A percentile compares a stretch with the other conserved stretches of the same genome.
These are phyloP conservation scores for Mormyrops attenuatus DNA, from an alignment of 2,797 vertebrate genomes.

Conservation along the genomic window DNA sequence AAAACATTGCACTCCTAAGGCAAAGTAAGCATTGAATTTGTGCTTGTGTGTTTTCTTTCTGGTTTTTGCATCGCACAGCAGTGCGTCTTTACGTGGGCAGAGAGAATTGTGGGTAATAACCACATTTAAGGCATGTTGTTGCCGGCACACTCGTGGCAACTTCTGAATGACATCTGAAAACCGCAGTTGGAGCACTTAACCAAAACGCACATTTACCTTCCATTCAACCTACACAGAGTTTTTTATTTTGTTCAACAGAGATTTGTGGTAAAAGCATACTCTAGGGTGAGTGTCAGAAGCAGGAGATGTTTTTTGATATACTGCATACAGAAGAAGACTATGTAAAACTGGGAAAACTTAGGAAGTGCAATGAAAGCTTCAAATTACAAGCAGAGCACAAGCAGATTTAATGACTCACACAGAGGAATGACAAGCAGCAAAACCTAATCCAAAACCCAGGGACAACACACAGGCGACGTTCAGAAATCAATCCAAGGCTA, in stretches of 20 bases:
- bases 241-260: neutral
- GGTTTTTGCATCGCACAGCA: neutral
- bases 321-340: neutral
- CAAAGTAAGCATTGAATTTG: neutral
- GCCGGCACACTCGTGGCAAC: neutral
- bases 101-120: neutral
- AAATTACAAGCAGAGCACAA: neutral
- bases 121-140: neutral
- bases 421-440: neutral
- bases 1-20: slow-evolving; percentile 7
- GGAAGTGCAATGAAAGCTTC: neutral
- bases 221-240: neutral
- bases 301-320: neutral
- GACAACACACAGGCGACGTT: neutral
- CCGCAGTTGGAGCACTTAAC: neutral
- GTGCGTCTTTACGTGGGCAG: neutral
- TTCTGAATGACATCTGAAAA: slow-evolving; percentile 7
- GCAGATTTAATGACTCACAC: neutral
- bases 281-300: neutral
- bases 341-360: neutral
- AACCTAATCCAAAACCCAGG: neutral
- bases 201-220: slow-evolving; percentile 6
- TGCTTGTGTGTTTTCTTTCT: neutral
- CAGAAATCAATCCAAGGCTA: neutral
- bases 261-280: neutral